Percentiles rank a stretch among this genome's conserved stretches.
These are phyloP conservation scores for Hirtodrosophila trivittata DNA, from an alignment of 2,888 invertebrate species.

Conservation along the genomic window DNA sequence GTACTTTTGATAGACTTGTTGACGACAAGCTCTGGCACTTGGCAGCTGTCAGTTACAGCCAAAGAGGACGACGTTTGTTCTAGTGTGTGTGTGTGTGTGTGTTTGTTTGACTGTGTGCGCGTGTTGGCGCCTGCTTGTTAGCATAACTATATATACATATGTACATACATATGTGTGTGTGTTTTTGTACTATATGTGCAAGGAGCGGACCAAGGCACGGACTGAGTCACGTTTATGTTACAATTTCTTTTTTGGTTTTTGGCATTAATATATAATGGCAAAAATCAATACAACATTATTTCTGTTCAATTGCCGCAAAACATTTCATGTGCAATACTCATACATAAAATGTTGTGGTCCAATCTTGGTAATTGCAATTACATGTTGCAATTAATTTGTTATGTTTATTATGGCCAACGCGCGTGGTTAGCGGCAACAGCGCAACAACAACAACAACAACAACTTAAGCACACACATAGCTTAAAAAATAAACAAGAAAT, in stretches of 20 bases:
- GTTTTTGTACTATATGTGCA: constrained; percentile 30
- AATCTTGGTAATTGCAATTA: constrained; percentile 69
- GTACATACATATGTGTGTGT: constrained; percentile 6
- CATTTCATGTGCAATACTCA: constrained; percentile 42
- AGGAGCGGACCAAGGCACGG: constrained; percentile 37
- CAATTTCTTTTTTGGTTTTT: constrained; percentile 39
- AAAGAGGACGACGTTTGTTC: constrained; percentile 30
- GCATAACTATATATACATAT: background rate
- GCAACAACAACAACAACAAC: constrained; percentile 25
- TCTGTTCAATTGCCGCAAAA: constrained; percentile 52
- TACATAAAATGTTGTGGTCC: constrained; percentile 50
- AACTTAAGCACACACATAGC: constrained; percentile 5
- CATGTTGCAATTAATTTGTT: constrained; percentile 62
- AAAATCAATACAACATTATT: constrained; percentile 68
- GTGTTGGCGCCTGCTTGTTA: constrained; percentile 1
- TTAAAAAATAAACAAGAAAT: constrained; percentile 15
- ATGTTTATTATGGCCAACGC: constrained; percentile 48
- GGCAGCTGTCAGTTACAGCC: constrained; percentile 72
- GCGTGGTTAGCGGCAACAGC: constrained; percentile 22
- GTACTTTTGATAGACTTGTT: constrained; percentile 80
- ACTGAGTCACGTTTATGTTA: constrained; percentile 47
- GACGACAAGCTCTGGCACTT: constrained; percentile 78
- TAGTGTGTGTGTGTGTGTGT: constrained; percentile 13
- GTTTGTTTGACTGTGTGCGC: constrained; percentile 7
- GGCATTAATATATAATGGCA: constrained; percentile 67